Evolutionary conservation across 2,113 vertebrate species (phyloP).

Genomic region (Epinephelus lanceolatus): DNA sequence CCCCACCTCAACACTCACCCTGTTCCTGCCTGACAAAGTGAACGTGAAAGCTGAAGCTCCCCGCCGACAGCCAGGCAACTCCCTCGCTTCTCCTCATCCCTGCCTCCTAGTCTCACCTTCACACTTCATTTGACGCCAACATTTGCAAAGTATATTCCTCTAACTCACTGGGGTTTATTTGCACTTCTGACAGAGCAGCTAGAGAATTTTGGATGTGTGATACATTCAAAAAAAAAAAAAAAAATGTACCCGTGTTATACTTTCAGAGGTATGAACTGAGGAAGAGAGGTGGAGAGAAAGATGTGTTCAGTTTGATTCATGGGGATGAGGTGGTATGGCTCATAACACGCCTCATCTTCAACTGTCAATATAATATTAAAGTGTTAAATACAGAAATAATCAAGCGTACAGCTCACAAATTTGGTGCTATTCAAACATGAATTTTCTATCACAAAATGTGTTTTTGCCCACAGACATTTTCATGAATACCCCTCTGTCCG

Average conservation of each 20-base stretch:
- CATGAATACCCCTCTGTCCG: constrained; percentile 1
- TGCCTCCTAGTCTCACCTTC: constrained; percentile 57
- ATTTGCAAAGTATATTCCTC: constrained; percentile 69
- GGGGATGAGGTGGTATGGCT: constrained; percentile 21
- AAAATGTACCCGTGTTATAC: constrained; percentile 55
- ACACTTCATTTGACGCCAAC: constrained; percentile 75
- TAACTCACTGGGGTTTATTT: constrained; percentile 66
- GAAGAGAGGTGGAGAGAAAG: constrained; percentile 8
- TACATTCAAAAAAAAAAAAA: constrained; percentile 5
- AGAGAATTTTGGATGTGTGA: constrained; percentile 42
- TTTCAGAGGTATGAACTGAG: constrained; percentile 49
- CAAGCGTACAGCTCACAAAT: constrained; percentile 13
- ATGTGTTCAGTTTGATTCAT: constrained; percentile 20
- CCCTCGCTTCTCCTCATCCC: constrained; percentile 5
- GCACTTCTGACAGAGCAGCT: constrained; percentile 72
- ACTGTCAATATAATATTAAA: constrained; percentile 9
- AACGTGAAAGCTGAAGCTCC: constrained; percentile 41
- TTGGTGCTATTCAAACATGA: constrained; percentile 27
- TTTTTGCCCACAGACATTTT: constrained; percentile 44
- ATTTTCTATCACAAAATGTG: constrained; percentile 16
- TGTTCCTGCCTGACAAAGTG: constrained; percentile 29
- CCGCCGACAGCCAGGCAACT: constrained; percentile 18
- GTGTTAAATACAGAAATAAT: constrained; percentile 26
- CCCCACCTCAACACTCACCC: constrained; percentile 5
- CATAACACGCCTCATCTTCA: constrained; percentile 15